phyloP scores from a whole-genome alignment of 2,888 invertebrate species.

The Axea sp. region DNA sequence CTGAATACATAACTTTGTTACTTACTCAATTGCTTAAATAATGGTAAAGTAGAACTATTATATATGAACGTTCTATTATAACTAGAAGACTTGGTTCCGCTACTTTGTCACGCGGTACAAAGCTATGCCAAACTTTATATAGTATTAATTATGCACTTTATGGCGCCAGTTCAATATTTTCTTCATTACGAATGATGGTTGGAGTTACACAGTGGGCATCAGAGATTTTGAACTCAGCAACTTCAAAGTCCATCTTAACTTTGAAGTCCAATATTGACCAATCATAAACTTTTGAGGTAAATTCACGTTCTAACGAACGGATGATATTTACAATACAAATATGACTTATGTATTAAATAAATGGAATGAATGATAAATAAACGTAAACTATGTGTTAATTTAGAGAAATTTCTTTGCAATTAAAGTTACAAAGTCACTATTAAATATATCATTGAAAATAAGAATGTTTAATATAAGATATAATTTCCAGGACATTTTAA shows the following conservation, averaged over 20 bases:
- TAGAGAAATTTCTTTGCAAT: no score
- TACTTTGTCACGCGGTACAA: no score
- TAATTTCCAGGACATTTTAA: no score
- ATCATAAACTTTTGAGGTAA: slow-evolving; percentile 7
- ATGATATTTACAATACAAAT: slow-evolving; percentile 19
- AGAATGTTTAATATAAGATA: no score
- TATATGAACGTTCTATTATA: no score
- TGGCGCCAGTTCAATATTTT: slow-evolving; percentile 10
- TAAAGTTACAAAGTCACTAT: no score
- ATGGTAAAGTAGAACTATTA: no score
- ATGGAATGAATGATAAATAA: background rate
- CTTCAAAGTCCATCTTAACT: slow-evolving; percentile 10
- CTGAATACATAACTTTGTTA: no score
- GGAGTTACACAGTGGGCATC: background rate
- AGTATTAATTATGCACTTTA: slow-evolving; percentile 9
- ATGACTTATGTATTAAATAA: slow-evolving; percentile 5
- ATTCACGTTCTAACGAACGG: slow-evolving; percentile 1
- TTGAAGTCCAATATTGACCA: slow-evolving; percentile 11
- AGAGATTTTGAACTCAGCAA: background rate
- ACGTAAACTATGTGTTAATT: no score
- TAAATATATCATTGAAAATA: no score
- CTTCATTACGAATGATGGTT: slow-evolving; percentile 4
- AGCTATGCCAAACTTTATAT: slow-evolving; percentile 1
- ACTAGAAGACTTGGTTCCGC: no score
- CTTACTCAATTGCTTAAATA: no score